These are phyloP conservation scores for Sciurus vulgaris DNA, from an alignment of 2,797 vertebrate genomes.

Conservation along the genomic window DNA sequence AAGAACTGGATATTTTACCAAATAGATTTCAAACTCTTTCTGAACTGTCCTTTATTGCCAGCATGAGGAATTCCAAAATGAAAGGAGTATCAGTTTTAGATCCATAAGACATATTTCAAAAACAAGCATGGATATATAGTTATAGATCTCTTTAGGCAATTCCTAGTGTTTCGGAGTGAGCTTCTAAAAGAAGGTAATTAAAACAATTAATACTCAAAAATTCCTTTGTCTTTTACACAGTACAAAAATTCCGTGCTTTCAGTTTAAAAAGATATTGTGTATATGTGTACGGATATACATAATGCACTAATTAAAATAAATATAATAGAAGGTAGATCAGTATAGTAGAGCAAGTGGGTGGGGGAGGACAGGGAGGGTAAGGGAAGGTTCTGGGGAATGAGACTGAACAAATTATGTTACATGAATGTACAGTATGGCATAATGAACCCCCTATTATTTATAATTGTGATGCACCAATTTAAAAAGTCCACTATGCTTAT, in stretches of 20 bases:
- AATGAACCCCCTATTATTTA: too few relatives aligned
- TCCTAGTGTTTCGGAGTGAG: not conserved
- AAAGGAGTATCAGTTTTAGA: not conserved
- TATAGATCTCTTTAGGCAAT: not conserved
- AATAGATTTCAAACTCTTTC: not conserved
- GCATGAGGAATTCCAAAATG: not conserved
- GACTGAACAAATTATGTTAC: too few relatives aligned
- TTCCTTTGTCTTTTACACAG: not conserved
- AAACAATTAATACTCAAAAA: not conserved
- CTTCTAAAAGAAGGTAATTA: slow-evolving; percentile 11
- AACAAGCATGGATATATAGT: not conserved
- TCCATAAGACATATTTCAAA: not conserved
- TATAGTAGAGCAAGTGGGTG: too few relatives aligned
- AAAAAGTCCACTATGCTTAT: not conserved
- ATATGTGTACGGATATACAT: too few relatives aligned
- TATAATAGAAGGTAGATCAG: too few relatives aligned
- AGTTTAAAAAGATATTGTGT: not conserved
- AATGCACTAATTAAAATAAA: too few relatives aligned
- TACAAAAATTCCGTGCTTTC: not conserved
- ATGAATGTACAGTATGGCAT: too few relatives aligned
- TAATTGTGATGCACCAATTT: too few relatives aligned
- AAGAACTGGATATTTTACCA: not conserved
- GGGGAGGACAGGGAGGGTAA: too few relatives aligned
- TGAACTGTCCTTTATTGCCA: not conserved
- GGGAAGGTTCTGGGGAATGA: too few relatives aligned